Evolutionary conservation across 2,113 vertebrate species (phyloP), one percentile per base, ranked within the genome.

Genomic region (Nipponia nippon): DNA sequence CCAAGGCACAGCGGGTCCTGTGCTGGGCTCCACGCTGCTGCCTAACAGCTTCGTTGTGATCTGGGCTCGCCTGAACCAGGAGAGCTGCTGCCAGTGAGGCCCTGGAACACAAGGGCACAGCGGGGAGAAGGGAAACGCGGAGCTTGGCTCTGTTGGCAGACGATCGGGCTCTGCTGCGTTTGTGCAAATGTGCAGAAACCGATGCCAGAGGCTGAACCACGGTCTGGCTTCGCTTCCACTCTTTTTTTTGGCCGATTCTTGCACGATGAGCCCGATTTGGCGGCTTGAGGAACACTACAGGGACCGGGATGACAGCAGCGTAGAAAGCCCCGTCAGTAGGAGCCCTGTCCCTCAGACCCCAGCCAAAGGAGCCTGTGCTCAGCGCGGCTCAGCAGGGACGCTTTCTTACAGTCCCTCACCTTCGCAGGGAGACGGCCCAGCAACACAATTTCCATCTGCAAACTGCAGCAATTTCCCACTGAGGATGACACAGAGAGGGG

Each of bases 251-350:
- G 22, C 55, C 1, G 19, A 10, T 34, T 32, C 47, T 71, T n/a
- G 40, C 56, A 47, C 2, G 1, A 30, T 6, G 3, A 52, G 25
- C 38, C 9, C 2, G 4, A 30, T 32, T 27, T 46, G 34, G 32
- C 2, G 6, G 21, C 38, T 61, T 22, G 38, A 36, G 17, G 42
- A 49, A 23, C 11, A 5, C 19, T 11, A 11, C 14, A 19, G 32
- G 19, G 42, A 53, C 7, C 2, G 0, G 72, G n/a, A 13, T 11
- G 29, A 16, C 34, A 20, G 26, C 36, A 12, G 76, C 1, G 1
- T 3, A 13, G 40, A 7, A 13, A 52, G 50, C 26, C 42, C 29
- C 23, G 11, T 4, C 26, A 16, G 53, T 3, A 36, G n/a, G 25
- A 52, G 32, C 61, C 53, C 46, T 11, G 27, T 36, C 49, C 56